phyloP scores from a whole-genome alignment of 2,888 invertebrate genomes.

The Drosophila crucigera region DNA sequence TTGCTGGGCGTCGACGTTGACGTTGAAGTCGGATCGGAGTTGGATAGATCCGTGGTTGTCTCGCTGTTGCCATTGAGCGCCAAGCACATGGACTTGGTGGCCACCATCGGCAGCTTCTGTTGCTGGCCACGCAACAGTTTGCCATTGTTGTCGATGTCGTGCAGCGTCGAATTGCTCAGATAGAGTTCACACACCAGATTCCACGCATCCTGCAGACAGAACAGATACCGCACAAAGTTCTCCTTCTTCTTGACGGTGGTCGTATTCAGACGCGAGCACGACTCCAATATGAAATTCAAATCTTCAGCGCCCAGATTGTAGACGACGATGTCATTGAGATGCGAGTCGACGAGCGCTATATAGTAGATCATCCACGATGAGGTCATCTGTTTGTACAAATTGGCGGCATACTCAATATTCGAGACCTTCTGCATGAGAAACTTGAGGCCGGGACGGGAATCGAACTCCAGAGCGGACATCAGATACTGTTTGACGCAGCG shows the following conservation, averaged over 20 bases:
- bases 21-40: conserved; percentile 47
- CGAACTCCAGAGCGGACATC: conserved; percentile 93
- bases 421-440: conserved; percentile 97
- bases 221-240: conserved; percentile 87
- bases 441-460: conserved; percentile 95
- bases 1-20: conserved; percentile 80
- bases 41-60: conserved; percentile 8
- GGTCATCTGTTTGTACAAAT: conserved; percentile 96
- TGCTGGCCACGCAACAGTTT: conserved; percentile 48
- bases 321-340: conserved; percentile 89
- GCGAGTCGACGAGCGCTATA: conserved; percentile 94
- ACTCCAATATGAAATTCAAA: conserved; percentile 88
- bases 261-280: conserved; percentile 87
- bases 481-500: conserved; percentile 93
- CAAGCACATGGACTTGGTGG: conserved; percentile 72
- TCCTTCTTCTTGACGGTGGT: conserved; percentile 86
- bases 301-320: conserved; percentile 88
- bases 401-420: conserved; percentile 93
- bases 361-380: conserved; percentile 96
- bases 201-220: conserved; percentile 88
- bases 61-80: conserved; percentile 72
- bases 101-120: conserved; percentile 49
- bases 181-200: conserved; percentile 88
- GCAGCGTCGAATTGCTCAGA: conserved; percentile 85
- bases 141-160: conserved; percentile 84